Base-by-base conservation (phyloP, 2,797 vertebrate species). In the Sebastes vulpes region DNA sequence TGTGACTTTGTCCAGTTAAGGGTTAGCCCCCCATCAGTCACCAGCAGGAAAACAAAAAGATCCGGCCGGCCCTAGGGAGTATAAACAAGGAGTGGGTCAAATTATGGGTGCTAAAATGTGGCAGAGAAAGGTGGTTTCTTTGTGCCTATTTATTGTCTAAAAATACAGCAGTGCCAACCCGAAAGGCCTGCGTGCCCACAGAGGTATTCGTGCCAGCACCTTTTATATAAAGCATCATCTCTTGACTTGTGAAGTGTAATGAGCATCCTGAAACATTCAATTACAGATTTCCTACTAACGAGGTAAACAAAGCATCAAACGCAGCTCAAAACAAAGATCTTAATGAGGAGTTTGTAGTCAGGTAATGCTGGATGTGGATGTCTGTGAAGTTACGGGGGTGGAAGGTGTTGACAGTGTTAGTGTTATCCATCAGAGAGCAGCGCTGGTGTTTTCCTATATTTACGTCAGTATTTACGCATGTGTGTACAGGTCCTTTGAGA, bases 41-140 rank as follows among this genome's bases (percentile, higher is more conserved):
- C 77, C 65, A 81, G 65, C 77, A 90, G 66, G 73, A 91, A 89
- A 93, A 93, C 81, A 92, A 77, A 80, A 35, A 90, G 79, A 87
- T 88, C 78, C 83, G 71, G 25, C 72, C 56, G 59, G 69, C 54
- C 79, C 61, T 9, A 63, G 7, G 26, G 32, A 91, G 80, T 26
- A 82, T 93, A 95, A 94, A 94, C 91, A 93, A 85, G 75, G 81
- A 87, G 93, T 81, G 89, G 89, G 86, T 72, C 78, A 93, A 95
- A 95, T 93, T 91, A 95, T 56, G 75, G 92, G 89, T 94, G 89
- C 87, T 73, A 93, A 89, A 93, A 86, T 85, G 85, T 83, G 92
- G 88, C 87, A 81, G 82, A 87, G 83, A 89, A 89, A 92, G 85
- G 91, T 90, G 88, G 87, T 94, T 91, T 91, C 85, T 84, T 80